Base-by-base conservation (phyloP, 2,113 vertebrate genomes). In the Hemiprocne comata region DNA sequence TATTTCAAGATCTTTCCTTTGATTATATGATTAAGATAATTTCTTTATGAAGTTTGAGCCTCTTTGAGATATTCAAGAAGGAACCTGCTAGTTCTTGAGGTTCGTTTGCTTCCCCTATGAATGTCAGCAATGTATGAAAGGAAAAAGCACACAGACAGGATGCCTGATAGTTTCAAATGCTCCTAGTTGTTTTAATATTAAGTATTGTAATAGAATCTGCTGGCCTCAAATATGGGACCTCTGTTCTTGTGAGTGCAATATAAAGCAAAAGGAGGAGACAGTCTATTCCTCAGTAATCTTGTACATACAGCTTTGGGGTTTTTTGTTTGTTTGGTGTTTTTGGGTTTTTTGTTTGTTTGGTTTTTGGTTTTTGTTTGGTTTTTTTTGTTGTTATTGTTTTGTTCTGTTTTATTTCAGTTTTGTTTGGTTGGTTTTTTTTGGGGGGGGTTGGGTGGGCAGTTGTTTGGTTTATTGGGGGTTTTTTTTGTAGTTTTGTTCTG, bases 21-120 rank as follows among this genome's bases (percentile, higher is more conserved):
- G 76, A 94, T 94, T 95, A 97, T 97, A 92, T 97, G 94, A 98
- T 98, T 98, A 98, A 97, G 96, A 97, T 97, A 98, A 98, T 98
- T 98, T 73, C 90, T 97, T 98, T 97, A 97, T 97, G 95, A 98
- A 95, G 96, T 97, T 96, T 3, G 24, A 97, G 81, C n/a, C 82
- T 96, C 60, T 1, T 2, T 92, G 90, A 97, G 92, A 92, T 65
- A 92, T 95, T 94, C 57, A 73, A 86, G 91, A 96, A 97, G 91
- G 69, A 97, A 96, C 77, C 74, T 93, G 87, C 94, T 97, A 96
- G 94, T 97, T 97, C 94, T 78, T 91, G 78, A 93, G 92, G 93
- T 96, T 96, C 17, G 9, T 91, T 94, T 95, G 7, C 48, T 71
- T 93, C 58, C 69, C 31, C 34, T 87, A 61, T 72, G 90, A 90